A percentile compares a stretch with the other conserved stretches of the same genome.
These are phyloP conservation scores for Theristicus caerulescens DNA, from an alignment of 2,113 vertebrate genomes.

Conservation along the genomic window DNA sequence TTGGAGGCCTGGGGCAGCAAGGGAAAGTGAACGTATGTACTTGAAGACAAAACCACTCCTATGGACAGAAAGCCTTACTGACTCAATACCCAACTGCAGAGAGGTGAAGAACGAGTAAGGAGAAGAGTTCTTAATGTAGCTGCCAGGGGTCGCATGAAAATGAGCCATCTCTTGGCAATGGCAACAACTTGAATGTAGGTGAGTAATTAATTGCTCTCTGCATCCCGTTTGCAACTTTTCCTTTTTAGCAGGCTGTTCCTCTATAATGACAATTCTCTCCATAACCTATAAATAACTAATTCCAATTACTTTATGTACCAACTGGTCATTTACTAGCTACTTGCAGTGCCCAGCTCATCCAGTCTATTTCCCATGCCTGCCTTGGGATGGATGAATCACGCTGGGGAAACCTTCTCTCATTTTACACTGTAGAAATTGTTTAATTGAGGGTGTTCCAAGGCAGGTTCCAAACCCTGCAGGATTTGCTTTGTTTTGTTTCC, in stretches of 20 bases:
- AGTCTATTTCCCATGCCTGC: neutral
- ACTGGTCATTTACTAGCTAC: neutral
- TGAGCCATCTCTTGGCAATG: neutral
- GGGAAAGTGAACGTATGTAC: neutral
- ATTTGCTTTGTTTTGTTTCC: neutral
- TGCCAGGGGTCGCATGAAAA: neutral
- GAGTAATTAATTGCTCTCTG: neutral
- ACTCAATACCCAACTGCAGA: neutral
- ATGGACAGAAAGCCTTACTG: accelerated
- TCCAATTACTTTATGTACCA: neutral
- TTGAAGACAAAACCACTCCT: neutral
- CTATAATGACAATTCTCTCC: neutral
- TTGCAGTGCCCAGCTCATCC: neutral
- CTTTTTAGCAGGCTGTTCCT: neutral
- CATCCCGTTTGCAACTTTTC: neutral
- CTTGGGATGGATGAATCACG: neutral
- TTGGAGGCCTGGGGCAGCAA: neutral
- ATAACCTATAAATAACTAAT: neutral
- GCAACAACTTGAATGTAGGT: neutral
- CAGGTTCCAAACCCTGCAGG: neutral
- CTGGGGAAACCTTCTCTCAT: neutral
- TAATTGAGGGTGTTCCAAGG: neutral
- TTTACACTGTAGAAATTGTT: neutral
- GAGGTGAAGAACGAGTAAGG: neutral
- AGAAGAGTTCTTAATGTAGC: neutral